Percentiles rank a stretch among this genome's conserved stretches.
phyloP scores from a whole-genome alignment of 2,888 invertebrate species.

The Acanthosoma haemorrhoidale region DNA sequence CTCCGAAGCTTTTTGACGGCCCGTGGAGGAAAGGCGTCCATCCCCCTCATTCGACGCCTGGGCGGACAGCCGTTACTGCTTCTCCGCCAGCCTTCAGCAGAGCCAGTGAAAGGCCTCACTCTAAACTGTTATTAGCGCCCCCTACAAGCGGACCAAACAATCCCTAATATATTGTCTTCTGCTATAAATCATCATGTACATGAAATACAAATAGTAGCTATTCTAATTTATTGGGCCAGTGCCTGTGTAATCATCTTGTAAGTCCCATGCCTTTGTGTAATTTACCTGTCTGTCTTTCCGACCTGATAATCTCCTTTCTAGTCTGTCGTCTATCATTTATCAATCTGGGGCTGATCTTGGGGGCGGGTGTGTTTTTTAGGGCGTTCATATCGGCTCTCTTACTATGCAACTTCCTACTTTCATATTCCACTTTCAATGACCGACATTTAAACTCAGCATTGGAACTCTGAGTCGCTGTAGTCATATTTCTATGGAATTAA shows the following conservation, averaged over 20 bases:
- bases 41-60: neutral
- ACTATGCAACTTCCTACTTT: neutral
- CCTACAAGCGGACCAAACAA: neutral
- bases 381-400: neutral
- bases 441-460: no score
- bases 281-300: neutral
- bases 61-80: neutral
- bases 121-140: neutral
- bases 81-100: neutral
- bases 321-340: neutral
- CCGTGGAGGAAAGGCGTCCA: no score
- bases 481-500: no score
- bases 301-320: neutral
- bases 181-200: neutral
- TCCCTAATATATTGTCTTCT: neutral
- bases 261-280: neutral
- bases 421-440: neutral
- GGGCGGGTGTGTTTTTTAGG: neutral
- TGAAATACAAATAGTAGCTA: conserved; percentile 1
- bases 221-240: neutral
- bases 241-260: neutral
- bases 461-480: no score
- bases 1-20: no score
- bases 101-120: neutral
- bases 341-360: neutral